Evolutionary conservation across 2,888 invertebrate species (phyloP).

Genomic region (Cantharis rustica): DNA sequence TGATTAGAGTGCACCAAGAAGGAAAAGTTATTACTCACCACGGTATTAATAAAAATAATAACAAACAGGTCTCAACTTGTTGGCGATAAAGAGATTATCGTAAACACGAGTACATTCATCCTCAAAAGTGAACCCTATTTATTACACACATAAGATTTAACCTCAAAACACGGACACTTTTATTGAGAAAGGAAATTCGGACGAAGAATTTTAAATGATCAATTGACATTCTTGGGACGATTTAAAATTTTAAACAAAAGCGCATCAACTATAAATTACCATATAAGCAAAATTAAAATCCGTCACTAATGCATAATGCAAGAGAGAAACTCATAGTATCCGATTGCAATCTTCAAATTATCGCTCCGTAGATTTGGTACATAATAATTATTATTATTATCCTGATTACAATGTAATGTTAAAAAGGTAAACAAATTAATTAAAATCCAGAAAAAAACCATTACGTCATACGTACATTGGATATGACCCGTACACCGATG

Average conservation of each 20-base stretch:
- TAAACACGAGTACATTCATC: not conserved
- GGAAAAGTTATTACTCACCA: not conserved
- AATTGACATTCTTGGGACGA: not conserved
- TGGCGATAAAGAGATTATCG: not conserved
- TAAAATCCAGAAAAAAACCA: not conserved
- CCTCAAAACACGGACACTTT: not conserved
- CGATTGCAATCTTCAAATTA: not conserved
- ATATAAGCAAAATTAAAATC: not conserved
- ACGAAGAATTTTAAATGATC: not conserved
- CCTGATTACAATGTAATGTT: not conserved
- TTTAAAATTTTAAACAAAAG: not conserved
- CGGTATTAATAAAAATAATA: not conserved
- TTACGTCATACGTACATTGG: constrained; percentile 1
- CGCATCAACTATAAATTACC: not conserved
- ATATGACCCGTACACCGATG: not conserved
- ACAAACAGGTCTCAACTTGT: not conserved
- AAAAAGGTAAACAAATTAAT: not conserved
- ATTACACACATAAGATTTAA: not conserved
- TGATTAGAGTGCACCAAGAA: not conserved
- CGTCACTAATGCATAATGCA: not conserved
- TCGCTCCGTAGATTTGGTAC: not conserved
- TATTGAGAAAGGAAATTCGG: not conserved
- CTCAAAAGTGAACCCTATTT: not conserved
- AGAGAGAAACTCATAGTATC: not conserved
- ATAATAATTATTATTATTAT: not conserved